Percentiles rank a stretch among this genome's conserved stretches.
Conservation (phyloP, 1,140 invertebrate species). For the Formica selysi region DNA sequence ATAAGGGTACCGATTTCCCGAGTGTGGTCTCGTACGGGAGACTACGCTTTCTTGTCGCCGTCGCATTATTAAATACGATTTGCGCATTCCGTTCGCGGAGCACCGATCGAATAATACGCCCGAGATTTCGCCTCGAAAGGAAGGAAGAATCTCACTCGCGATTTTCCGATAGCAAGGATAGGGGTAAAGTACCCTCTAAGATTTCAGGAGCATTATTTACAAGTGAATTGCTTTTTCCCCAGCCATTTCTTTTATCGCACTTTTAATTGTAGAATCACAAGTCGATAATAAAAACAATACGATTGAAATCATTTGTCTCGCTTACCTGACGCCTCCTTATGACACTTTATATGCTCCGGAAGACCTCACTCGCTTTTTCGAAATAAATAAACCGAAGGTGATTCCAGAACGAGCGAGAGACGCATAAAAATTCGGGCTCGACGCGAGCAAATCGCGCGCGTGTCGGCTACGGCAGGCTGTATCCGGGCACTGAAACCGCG, state of each 20-base stretch:
- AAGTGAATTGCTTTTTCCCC: background rate
- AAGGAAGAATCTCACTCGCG: constrained; percentile 79
- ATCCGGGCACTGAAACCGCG: constrained; percentile 74
- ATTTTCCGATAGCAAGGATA: constrained; percentile 73
- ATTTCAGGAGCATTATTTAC: constrained; percentile 18
- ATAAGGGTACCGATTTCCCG: constrained; percentile 71
- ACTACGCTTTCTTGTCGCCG: constrained; percentile 77
- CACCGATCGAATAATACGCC: constrained; percentile 83
- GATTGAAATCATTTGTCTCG: background rate
- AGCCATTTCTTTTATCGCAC: background rate
- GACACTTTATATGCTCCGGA: background rate
- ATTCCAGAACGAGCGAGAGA: background rate
- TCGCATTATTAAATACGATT: constrained; percentile 85
- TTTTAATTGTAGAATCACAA: background rate
- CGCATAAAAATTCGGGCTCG: constrained; percentile 31
- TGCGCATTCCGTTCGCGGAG: constrained; percentile 80
- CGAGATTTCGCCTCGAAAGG: constrained; percentile 81
- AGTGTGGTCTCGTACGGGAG: constrained; percentile 74
- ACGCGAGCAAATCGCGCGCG: constrained; percentile 69
- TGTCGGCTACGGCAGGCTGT: constrained; percentile 72
- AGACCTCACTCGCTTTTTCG: constrained; percentile 10
- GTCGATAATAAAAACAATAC: background rate
- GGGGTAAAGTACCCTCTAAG: background rate
- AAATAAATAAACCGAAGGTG: background rate
- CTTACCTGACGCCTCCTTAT: constrained; percentile 20